Base-by-base conservation (phyloP, 2,797 vertebrate species). In the Sebastes dallii region DNA sequence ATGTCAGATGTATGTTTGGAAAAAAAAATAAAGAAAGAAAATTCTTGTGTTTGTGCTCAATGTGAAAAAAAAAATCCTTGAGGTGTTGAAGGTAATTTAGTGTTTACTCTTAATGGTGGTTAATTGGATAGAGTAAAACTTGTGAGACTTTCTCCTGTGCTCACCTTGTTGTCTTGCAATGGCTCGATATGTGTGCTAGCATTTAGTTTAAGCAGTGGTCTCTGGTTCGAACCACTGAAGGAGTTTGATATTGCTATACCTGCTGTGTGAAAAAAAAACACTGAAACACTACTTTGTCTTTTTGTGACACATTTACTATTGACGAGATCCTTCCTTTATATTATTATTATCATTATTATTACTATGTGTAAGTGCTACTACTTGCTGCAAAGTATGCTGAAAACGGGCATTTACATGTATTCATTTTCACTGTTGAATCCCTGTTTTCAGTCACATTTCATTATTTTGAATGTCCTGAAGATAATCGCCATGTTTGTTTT, bases 11-110 rank as follows among this genome's bases (percentile, higher is more conserved):
- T 94, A 77, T 75, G 71, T 91, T 86, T 87, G 73, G 75, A 32
- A 74, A 69, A 50, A 73, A 77, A 77, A 86, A 84, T 46, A 74
- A 75, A 78, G 55, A 81, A 73, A 85, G 67, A 73, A 82, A 84
- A 80, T 86, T 85, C 70, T 89, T 88, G 93, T 96, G 94, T 94
- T 95, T 92, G 94, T 96, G 94, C 81, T 95, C 50, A 78, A 80
- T 94, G 94, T 96, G 89, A 90, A 92, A n/a, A 89, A 88, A 82
- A 78, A 78, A 68, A 74, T 69, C 75, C 78, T 88, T 86, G 83
- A 90, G 75, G 82, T 92, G 85, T 93, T 91, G 87, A 91, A 94
- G 90, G 90, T 92, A 70, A 81, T 88, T 86, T 92, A 85, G 88
- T 93, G 80, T 91, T 85, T 86, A 86, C 82, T 92, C 89, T 92